Evolutionary conservation across 1,140 invertebrate species (phyloP), one percentile per base, ranked within the genome.

Genomic region (Heliconius hermathena): DNA sequence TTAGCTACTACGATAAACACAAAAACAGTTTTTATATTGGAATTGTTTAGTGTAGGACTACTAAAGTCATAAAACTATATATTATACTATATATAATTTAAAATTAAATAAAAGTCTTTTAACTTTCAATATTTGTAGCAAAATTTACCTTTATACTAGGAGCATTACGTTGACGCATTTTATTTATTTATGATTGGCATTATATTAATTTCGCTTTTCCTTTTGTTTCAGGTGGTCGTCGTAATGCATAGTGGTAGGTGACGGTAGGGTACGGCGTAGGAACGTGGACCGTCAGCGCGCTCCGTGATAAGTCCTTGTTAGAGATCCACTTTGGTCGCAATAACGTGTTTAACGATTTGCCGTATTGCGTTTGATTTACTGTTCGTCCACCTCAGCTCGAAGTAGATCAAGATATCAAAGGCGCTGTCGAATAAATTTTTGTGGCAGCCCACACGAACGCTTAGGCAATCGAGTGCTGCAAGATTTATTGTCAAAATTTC

Each of bases 201-300:
- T 94, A 92, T 92, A 95, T 95, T 95, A 95, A 95, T 95, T 95
- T 95, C 87, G 94, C 94, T 95, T 95, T 94, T 94, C 86, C 91
- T 95, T 95, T 95, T 95, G 94, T 95, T 95, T 89, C 94, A 95
- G 94, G 94, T 95, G 90, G 91, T 89, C 90, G 90, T 88, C 91
- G 89, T 89, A 85, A 86, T 84, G 79, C 84, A 84, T 88, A 86
- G 81, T 89, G 91, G 91, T 94, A 92, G 91, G 90, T 89, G 79
- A 71, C 54, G 36, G 71, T 78, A 78, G 71, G 71, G 38, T 70
- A 74, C 49, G 6, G 26, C 49, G 71, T 78, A 78, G 77, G 76
- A 36, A 72, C 78, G 66, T 38, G 36, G 22, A 88, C 84, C 78
- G 70, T 86, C 82, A 91, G 86, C 86, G 81, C 87, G 87, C 85